These are phyloP conservation scores for Pempheris klunzingeri DNA, from an alignment of 2,797 vertebrate genomes.

Conservation along the genomic window DNA sequence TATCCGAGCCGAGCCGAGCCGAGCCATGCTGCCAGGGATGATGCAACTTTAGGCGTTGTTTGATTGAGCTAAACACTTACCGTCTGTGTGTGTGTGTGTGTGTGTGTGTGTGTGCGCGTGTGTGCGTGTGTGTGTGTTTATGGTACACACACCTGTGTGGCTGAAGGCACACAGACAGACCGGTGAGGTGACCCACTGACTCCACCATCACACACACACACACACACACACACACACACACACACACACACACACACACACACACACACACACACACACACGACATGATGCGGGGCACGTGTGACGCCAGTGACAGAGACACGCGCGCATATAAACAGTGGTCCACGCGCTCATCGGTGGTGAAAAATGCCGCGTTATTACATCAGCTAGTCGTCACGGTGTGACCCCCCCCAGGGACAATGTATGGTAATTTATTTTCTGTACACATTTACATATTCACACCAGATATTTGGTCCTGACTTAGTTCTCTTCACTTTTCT, in stretches of 20 bases:
- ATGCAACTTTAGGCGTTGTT: slow-evolving; percentile 46
- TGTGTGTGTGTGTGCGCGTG: background rate
- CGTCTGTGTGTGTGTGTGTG: background rate
- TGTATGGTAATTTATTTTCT: background rate
- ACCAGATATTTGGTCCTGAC: too few species aligned
- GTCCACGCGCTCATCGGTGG: background rate
- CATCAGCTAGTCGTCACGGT: slow-evolving; percentile 69
- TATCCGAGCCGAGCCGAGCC: slow-evolving; percentile 61
- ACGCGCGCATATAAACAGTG: fast-evolving
- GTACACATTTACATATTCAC: background rate
- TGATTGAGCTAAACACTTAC: background rate
- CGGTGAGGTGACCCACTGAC: background rate
- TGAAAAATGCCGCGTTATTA: slow-evolving; percentile 60
- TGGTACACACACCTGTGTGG: background rate
- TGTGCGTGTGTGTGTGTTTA: too few species aligned
- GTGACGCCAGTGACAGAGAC: fast-evolving
- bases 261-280: too few species aligned
- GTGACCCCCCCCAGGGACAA: too few species aligned
- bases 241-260: too few species aligned
- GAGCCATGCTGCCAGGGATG: slow-evolving; percentile 22
- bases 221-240: too few species aligned
- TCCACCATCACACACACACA: too few species aligned
- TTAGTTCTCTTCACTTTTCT: too few species aligned
- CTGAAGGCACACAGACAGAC: background rate
- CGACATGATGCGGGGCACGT: background rate